Conservation (phyloP, 2,888 invertebrate genomes). For the Leucoma salicis region DNA sequence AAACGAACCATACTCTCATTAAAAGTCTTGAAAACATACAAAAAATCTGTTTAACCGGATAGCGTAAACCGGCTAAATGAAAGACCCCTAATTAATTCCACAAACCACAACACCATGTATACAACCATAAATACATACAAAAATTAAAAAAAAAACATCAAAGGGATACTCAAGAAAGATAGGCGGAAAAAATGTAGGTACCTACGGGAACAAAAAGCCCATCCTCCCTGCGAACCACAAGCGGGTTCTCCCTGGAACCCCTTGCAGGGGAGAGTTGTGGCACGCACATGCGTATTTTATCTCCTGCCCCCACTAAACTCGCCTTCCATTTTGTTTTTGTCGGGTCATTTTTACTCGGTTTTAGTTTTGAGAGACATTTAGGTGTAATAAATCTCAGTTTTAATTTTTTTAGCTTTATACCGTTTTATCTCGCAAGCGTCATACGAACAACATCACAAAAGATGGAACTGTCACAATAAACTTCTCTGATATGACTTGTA, state of each 20-base stretch:
- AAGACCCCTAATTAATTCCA: conserved; percentile 64
- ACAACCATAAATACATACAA: conserved; percentile 5
- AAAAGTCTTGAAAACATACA: conserved; percentile 51
- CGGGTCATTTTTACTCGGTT: conserved; percentile 31
- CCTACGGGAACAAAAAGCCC: conserved; percentile 48
- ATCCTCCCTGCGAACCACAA: conserved; percentile 39
- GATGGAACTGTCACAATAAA: too few relatives aligned
- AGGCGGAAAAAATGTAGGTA: conserved; percentile 42
- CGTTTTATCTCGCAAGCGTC: too few relatives aligned
- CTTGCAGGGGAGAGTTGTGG: conserved; percentile 25
- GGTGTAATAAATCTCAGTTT: too few relatives aligned
- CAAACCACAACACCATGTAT: conserved; percentile 50
- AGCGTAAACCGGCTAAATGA: conserved; percentile 52
- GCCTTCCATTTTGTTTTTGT: conserved; percentile 78
- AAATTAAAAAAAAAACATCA: conserved; percentile 28
- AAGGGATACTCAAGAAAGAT: conserved; percentile 48
- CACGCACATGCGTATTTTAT: conserved; percentile 76
- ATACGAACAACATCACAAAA: too few relatives aligned
- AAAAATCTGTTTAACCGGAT: conserved; percentile 49
- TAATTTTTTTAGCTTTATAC: too few relatives aligned
- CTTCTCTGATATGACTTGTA: too few relatives aligned
- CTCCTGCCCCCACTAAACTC: conserved; percentile 59
- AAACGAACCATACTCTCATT: conserved; percentile 40
- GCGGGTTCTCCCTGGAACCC: conserved; percentile 24
- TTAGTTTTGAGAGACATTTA: conserved; percentile 29